Conservation (phyloP, 2,888 invertebrate genomes). For the Cosmia trapezina region DNA sequence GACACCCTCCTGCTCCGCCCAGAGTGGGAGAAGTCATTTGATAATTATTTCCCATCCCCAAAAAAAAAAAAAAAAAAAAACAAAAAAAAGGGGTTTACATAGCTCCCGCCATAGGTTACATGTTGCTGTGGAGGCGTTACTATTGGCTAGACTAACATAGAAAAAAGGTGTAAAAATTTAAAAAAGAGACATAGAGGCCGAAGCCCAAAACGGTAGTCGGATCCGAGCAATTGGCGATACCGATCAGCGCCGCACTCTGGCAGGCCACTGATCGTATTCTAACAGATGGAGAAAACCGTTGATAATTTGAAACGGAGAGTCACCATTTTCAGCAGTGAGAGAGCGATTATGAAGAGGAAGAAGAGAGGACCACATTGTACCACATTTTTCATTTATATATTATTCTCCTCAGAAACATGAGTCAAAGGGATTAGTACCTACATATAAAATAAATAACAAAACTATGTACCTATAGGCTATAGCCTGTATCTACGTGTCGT, state of each 20-base stretch:
- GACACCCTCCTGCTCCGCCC: too few species aligned
- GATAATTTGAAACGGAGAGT: neutral
- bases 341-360: neutral
- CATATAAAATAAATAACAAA: conserved; percentile 25
- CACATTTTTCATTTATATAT: neutral
- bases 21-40: too few species aligned
- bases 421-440: neutral
- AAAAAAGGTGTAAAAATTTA: too few species aligned
- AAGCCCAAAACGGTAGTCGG: neutral
- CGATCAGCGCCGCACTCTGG: neutral
- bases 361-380: neutral
- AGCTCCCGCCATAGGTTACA: too few species aligned
- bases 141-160: too few species aligned
- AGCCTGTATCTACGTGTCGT: neutral
- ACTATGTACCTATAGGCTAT: too few species aligned
- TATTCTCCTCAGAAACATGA: too few species aligned
- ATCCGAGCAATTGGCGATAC: neutral
- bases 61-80: too few species aligned
- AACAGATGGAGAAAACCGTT: neutral
- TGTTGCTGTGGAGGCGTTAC: too few species aligned
- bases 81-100: too few species aligned
- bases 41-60: too few species aligned
- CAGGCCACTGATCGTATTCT: neutral
- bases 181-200: neutral
- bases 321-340: neutral